A percentile compares a stretch with the other conserved stretches of the same genome.
phyloP scores from a whole-genome alignment of 2,797 vertebrate species.

The Cygnus olor region DNA sequence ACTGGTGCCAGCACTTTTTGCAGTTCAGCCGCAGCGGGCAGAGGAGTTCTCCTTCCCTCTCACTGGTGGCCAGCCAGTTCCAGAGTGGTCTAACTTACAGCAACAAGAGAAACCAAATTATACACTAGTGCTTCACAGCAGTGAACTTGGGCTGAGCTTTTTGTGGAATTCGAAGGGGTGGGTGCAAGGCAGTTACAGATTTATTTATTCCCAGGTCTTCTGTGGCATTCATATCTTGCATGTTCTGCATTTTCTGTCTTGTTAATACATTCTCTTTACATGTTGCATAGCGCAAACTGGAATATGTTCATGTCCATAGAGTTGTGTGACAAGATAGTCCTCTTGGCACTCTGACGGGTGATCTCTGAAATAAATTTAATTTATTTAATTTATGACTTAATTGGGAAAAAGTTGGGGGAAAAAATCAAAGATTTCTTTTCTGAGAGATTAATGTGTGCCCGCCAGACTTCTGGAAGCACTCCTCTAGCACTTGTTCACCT shows the following conservation, averaged over 20 bases:
- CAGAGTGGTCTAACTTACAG: neutral
- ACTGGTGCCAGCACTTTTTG: neutral
- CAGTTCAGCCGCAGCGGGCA: neutral
- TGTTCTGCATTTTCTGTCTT: neutral
- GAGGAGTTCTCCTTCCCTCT: neutral
- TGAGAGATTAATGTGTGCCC: rapidly evolving
- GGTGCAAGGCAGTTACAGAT: neutral
- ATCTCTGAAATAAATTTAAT: neutral
- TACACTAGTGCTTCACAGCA: neutral
- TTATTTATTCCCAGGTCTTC: neutral
- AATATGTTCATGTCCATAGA: neutral
- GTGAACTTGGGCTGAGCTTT: neutral
- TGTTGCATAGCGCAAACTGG: neutral
- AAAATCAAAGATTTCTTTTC: neutral
- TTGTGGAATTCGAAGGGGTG: neutral
- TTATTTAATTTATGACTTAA: neutral
- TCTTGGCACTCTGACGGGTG: neutral
- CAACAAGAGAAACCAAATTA: neutral
- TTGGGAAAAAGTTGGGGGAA: neutral
- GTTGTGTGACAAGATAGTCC: neutral
- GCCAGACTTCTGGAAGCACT: neutral
- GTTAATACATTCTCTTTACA: neutral
- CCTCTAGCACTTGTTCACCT: neutral
- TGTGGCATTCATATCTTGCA: neutral
- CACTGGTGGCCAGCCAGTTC: neutral